A percentile compares a stretch with the other conserved stretches of the same genome.
Evolutionary conservation across 1,140 invertebrate species (phyloP).

Genomic region (Camponotus floridanus): DNA sequence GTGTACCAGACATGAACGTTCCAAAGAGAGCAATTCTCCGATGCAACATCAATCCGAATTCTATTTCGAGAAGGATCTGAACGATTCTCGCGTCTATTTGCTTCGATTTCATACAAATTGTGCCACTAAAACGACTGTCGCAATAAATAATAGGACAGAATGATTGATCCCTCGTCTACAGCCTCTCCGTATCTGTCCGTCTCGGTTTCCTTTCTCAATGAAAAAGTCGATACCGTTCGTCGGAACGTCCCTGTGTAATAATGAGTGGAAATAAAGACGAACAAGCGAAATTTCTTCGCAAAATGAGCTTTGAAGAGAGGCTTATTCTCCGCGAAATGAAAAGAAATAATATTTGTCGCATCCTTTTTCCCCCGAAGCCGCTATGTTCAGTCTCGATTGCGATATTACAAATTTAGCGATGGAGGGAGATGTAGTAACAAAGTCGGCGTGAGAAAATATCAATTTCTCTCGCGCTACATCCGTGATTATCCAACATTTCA

Average conservation of each 20-base stretch:
- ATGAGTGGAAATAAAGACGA: constrained; percentile 14
- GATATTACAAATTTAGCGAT: background rate
- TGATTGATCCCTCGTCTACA: constrained; percentile 36
- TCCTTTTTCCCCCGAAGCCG: background rate
- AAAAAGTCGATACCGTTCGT: background rate
- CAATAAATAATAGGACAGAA: constrained; percentile 64
- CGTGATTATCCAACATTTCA: constrained; percentile 3
- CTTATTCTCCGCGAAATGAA: background rate
- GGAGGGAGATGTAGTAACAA: constrained; percentile 22
- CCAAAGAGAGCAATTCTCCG: constrained; percentile 29
- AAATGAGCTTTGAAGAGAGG: background rate
- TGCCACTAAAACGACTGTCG: background rate
- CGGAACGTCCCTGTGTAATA: constrained; percentile 25
- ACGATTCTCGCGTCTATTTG: background rate
- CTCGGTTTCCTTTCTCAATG: background rate
- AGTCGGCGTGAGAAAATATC: background rate
- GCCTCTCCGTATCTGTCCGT: background rate
- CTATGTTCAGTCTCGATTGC: background rate
- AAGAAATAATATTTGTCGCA: constrained; percentile 46
- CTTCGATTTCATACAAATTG: constrained; percentile 48
- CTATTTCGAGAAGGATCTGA: constrained; percentile 25
- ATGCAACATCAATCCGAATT: constrained; percentile 66
- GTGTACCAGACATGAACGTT: constrained; percentile 17
- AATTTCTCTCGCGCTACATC: background rate
- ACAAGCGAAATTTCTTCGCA: background rate